Evolutionary conservation across 2,113 vertebrate genomes (phyloP), one percentile per base, ranked within the genome.

Genomic region (Rhadina sibilatrix): DNA sequence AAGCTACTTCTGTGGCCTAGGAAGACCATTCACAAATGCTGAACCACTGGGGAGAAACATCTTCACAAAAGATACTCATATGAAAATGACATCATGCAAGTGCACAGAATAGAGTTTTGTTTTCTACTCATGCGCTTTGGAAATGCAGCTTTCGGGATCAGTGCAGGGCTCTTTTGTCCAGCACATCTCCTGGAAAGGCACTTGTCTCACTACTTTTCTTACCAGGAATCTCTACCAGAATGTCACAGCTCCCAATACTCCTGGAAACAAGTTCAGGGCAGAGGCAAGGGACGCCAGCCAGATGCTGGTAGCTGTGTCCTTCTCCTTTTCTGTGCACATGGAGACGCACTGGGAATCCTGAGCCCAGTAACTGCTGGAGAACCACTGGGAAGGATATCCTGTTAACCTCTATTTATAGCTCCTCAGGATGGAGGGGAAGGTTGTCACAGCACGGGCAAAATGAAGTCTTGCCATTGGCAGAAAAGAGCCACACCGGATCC

Each of bases 381-480:
- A 52, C 35, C n/a, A 46, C 38, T 10, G 38, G 19, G 31, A 96
- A 96, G 92, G 91, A 94, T 74, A 85, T 94, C 94, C 90, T 88
- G 93, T 80, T 38, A 37, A 46, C 16, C 47, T 74, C 95, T 95
- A 93, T 93, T 93, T 94, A 94, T 93, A 95, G 85, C 54, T 59
- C 27, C n/a, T 24, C 30, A 9, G 17, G 77, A 92, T 31, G 63
- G 61, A 83, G 69, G 77, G 57, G 74, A 92, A 83, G n/a, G 63
- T 0, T 66, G 42, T 14, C 87, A 47, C 3, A 47, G 12, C 74
- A 49, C 6, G n/a, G 6, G n/a, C 13, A 90, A 83, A 90, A 66
- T 20, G 2, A 61, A 63, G 42, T 9, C 50, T 17, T 65, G 72
- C 22, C 33, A 31, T 3, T 17, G 86, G 33, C n/a, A 15, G 18